Evolutionary conservation across 2,888 invertebrate species (phyloP).

Genomic region (Lymantria dispar): DNA sequence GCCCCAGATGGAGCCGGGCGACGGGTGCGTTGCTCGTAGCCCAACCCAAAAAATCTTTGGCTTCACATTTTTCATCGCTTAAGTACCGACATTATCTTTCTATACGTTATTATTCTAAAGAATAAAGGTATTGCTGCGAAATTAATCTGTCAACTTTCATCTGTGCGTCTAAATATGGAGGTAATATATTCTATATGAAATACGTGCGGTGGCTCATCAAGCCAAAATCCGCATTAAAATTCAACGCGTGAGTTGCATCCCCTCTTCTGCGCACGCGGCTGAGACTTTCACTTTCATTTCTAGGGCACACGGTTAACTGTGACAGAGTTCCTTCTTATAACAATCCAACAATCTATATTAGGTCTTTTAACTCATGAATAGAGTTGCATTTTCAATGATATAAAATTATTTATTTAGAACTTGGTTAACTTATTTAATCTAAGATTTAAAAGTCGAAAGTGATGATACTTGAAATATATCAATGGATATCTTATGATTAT

Average conservation of each 20-base stretch:
- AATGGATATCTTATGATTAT: conserved; percentile 12
- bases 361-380: conserved; percentile 3
- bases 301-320: conserved; percentile 61
- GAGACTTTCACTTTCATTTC: conserved; percentile 80
- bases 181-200: conserved; percentile 32
- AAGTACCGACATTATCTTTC: too few relatives aligned
- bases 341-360: conserved; percentile 8
- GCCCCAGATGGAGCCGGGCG: too few relatives aligned
- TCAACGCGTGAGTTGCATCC: conserved; percentile 59
- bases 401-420: conserved; percentile 34
- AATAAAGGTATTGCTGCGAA: not conserved
- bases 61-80: too few relatives aligned
- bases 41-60: too few relatives aligned
- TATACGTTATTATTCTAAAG: too few relatives aligned
- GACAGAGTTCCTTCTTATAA: conserved; percentile 33
- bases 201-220: conserved; percentile 66
- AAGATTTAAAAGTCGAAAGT: conserved; percentile 57
- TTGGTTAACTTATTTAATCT: conserved; percentile 36
- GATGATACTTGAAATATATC: conserved; percentile 24
- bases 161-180: conserved; percentile 44
- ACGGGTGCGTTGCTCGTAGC: too few relatives aligned
- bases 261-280: conserved; percentile 44
- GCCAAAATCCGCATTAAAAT: conserved; percentile 72
- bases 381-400: conserved; percentile 18
- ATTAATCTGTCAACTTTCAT: conserved; percentile 46